Conservation (phyloP, 1,140 invertebrate genomes). For the Globodera rostochiensis region DNA sequence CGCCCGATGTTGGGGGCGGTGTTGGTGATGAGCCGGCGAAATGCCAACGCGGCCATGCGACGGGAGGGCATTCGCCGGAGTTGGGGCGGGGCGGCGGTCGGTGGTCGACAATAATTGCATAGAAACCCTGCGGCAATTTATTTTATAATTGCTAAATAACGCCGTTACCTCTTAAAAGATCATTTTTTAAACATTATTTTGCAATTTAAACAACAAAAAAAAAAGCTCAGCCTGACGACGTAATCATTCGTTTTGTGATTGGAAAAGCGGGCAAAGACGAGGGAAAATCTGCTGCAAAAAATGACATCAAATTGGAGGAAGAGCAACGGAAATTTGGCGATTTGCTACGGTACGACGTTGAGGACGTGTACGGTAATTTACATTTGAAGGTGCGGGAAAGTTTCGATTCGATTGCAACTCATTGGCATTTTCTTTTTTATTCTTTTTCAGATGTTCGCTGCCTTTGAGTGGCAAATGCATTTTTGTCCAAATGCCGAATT, state of each 20-base stretch:
- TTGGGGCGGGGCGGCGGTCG: not conserved
- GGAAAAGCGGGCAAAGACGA: not conserved
- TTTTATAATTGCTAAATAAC: too few relatives aligned
- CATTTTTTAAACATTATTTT: too few relatives aligned
- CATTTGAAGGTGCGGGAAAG: not conserved
- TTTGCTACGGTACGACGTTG: not conserved
- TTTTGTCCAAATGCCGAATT: constrained; percentile 22
- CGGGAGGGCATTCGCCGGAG: not conserved
- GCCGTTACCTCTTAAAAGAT: too few relatives aligned
- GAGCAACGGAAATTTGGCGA: not conserved
- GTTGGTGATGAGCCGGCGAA: not conserved
- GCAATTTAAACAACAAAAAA: not conserved
- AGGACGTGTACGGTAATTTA: not conserved
- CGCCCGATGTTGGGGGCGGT: not conserved
- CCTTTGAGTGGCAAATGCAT: constrained; percentile 16
- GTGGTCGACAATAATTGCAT: not conserved
- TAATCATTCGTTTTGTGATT: not conserved
- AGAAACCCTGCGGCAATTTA: too few relatives aligned
- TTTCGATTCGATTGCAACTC: too few relatives aligned
- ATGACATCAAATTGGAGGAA: not conserved
- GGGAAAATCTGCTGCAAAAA: not conserved
- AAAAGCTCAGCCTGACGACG: not conserved
- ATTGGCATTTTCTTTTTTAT: too few relatives aligned
- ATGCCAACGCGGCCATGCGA: not conserved
- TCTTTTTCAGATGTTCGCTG: constrained; percentile 1